A percentile compares a stretch with the other conserved stretches of the same genome.
Conservation (phyloP, 2,113 vertebrate species). For the Ammospiza nelsoni region DNA sequence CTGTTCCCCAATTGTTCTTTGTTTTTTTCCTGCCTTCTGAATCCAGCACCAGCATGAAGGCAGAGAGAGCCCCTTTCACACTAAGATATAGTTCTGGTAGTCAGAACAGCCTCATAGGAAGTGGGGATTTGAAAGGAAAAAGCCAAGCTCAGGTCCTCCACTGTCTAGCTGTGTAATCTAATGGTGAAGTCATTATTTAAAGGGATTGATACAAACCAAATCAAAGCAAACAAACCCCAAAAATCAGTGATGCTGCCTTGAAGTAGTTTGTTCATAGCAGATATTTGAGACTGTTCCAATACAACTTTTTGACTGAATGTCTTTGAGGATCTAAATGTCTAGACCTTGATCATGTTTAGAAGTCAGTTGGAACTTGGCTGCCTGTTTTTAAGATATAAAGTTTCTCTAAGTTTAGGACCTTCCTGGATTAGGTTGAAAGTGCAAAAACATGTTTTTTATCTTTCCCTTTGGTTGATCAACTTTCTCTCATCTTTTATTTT, state of each 20-base stretch:
- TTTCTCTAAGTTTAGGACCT: neutral
- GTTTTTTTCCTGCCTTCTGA: neutral
- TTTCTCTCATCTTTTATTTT: neutral
- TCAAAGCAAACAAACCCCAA: neutral
- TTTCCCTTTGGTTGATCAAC: neutral
- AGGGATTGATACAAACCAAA: neutral
- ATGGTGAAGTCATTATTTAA: neutral
- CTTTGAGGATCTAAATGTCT: neutral
- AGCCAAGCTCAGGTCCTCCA: neutral
- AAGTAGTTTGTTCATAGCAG: neutral
- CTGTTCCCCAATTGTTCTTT: neutral
- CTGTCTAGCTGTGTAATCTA: neutral
- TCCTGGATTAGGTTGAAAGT: neutral
- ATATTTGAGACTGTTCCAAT: neutral
- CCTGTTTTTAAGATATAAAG: neutral
- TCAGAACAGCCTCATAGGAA: neutral
- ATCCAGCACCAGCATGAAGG: neutral
- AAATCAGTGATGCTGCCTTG: neutral
- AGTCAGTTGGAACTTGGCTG: neutral
- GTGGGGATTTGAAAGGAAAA: neutral
- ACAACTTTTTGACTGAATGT: neutral
- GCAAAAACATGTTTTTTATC: neutral
- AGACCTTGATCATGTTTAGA: neutral
- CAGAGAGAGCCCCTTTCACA: neutral
- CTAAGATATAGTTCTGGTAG: neutral